These are phyloP conservation scores for Frankliniella intonsa DNA, from an alignment of 2,888 invertebrate species.

Conservation along the genomic window DNA sequence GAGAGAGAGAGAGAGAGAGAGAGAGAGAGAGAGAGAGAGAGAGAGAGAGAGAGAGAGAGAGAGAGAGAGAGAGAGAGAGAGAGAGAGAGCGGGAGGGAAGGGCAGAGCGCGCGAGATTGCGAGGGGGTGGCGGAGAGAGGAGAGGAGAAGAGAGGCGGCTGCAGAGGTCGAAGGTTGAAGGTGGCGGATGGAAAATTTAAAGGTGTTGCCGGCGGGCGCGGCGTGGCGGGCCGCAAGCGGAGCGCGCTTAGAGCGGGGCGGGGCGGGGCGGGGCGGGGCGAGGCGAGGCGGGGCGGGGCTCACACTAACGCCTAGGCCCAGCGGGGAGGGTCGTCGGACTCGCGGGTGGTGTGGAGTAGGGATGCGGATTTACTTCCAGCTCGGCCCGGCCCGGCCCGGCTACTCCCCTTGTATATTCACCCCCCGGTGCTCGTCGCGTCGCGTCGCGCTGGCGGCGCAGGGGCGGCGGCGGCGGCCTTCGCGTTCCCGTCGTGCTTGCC, in stretches of 20 bases:
- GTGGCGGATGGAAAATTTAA: conserved; percentile 29
- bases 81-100: background rate
- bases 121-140: conserved; percentile 30
- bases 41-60: background rate
- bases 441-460: background rate
- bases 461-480: background rate
- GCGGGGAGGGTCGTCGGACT: conserved; percentile 28
- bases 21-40: background rate
- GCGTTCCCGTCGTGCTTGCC: no score
- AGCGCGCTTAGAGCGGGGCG: conserved; percentile 32
- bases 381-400: no score
- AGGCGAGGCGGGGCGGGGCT: background rate
- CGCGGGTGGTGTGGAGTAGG: no score
- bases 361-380: no score
- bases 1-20: background rate
- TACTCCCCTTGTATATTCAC: no score
- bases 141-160: conserved; percentile 33
- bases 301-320: conserved; percentile 44
- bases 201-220: conserved; percentile 39
- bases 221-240: no score
- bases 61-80: background rate
- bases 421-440: no score
- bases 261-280: no score
- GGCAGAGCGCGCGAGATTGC: background rate
- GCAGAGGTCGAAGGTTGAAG: conserved; percentile 42